Percentiles rank a stretch among this genome's conserved stretches.
phyloP scores from a whole-genome alignment of 2,888 invertebrate genomes.

The Drosophila meridiana region DNA sequence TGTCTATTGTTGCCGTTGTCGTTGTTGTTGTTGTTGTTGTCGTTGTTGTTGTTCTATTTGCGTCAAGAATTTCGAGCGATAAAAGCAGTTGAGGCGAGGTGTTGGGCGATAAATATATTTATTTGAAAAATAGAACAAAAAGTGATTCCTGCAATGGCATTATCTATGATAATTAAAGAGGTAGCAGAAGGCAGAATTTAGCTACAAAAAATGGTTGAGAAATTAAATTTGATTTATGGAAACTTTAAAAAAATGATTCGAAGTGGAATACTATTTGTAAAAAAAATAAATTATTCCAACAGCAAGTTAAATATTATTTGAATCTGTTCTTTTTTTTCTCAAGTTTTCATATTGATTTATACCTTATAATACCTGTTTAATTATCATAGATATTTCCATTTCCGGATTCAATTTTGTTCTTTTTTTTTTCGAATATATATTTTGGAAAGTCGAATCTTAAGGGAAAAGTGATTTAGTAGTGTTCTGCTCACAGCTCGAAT shows the following conservation, averaged over 20 bases:
- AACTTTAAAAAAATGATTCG: no score
- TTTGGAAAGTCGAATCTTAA: no score
- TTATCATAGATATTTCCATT: neutral
- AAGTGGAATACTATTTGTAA: no score
- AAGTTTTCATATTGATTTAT: no score
- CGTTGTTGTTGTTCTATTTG: constrained; percentile 15
- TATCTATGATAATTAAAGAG: neutral
- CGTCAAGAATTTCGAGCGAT: constrained; percentile 28
- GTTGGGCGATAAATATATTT: neutral
- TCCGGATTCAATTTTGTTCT: neutral
- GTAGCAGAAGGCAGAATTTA: neutral
- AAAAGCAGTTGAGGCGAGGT: constrained; percentile 1
- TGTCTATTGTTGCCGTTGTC: constrained; percentile 25
- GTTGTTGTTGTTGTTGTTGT: constrained; percentile 11
- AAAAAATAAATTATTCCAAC: no score
- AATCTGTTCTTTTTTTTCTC: no score
- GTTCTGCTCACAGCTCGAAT: no score
- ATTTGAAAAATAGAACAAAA: neutral
- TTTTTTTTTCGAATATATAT: neutral
- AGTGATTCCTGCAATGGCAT: neutral
- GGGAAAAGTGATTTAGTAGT: no score
- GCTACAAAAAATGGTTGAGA: no score
- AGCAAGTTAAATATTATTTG: no score
- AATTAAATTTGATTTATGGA: no score
- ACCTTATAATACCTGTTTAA: neutral